Base-by-base conservation (phyloP, 2,888 invertebrate species). In the Coenonympha arcania region DNA sequence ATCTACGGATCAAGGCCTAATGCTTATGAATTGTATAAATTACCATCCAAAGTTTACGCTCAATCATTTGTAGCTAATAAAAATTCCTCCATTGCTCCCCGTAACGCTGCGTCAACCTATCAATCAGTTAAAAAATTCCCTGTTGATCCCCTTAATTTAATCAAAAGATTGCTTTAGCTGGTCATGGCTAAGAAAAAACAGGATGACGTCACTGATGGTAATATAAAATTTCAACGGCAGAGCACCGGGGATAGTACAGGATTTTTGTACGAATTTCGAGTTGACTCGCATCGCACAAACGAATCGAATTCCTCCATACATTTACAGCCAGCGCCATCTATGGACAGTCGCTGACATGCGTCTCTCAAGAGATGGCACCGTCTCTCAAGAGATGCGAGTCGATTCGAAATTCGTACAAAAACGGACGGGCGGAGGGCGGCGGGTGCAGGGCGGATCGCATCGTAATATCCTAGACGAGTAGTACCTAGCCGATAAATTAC, bases 91-190 rank as follows among this genome's bases (percentile, higher is more conserved):
- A 65, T 71, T 76, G 76, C 77, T 72, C 73, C 71, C 73, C 76
- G 77, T 82, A 83, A 79, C 76, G 79, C 81, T 81, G 77, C 79
- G 83, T 83, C 80, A 82, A 82, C 79, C 83, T 78, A 83, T 82
- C 82, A 81, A 83, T 85, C 84, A 86, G 76, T 79, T 80, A 82
- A 81, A 80, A 85, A 82, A 83, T 85, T 80, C 81, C 75, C 76
- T 58, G 75, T 73, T 81, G 81, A 83, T 80, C 82, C 82, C 84
- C 79, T 78, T 81, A 83, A 85, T 86, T 85, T 85, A 85, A 86
- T 86, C 86, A 83, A 84, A 83, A 83, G 79, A 81, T 81, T 82
- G 83, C 79, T 84, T 79, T 67, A 71, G 80, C 77, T 72, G 76
- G 78, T 77, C 79, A 72, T 70, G 80, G 72, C 68, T 68, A 76